Evolutionary conservation across 1,140 invertebrate genomes (phyloP).

Genomic region (Babylonia areolata): DNA sequence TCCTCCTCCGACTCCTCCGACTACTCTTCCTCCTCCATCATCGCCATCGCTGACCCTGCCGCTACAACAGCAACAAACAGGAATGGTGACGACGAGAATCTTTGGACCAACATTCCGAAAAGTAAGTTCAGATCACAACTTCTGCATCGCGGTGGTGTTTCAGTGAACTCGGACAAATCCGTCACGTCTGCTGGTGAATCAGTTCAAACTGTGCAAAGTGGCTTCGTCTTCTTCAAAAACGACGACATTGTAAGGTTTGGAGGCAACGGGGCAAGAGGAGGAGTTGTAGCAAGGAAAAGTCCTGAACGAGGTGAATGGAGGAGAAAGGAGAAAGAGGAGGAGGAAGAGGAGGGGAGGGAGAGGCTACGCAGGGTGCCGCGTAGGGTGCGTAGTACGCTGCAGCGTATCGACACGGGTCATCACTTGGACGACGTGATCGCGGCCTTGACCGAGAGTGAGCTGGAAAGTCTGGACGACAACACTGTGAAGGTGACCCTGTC

Average conservation of each 20-base stretch:
- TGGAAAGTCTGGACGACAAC: background rate
- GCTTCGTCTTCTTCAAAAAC: too few species aligned
- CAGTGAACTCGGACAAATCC: background rate
- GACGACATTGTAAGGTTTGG: too few species aligned
- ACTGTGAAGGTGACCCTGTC: conserved; percentile 10
- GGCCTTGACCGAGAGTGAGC: conserved; percentile 9
- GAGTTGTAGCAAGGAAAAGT: background rate
- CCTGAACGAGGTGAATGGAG: background rate
- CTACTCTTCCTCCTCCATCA: background rate
- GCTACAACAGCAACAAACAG: background rate
- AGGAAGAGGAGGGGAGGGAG: background rate
- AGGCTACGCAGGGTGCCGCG: background rate
- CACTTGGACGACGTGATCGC: conserved; percentile 35
- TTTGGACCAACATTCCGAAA: background rate
- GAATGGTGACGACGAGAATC: too few species aligned
- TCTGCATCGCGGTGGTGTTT: background rate
- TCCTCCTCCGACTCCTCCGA: too few species aligned
- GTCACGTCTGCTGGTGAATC: too few species aligned
- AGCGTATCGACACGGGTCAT: conserved; percentile 13
- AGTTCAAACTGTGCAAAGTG: too few species aligned
- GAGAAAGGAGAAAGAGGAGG: background rate
- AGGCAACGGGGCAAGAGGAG: background rate
- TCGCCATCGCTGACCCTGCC: background rate
- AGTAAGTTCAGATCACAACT: background rate
- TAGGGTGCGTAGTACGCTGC: background rate